A percentile compares a stretch with the other conserved stretches of the same genome.
Conservation (phyloP, 2,113 vertebrate genomes). For the Oncorhynchus mykiss region DNA sequence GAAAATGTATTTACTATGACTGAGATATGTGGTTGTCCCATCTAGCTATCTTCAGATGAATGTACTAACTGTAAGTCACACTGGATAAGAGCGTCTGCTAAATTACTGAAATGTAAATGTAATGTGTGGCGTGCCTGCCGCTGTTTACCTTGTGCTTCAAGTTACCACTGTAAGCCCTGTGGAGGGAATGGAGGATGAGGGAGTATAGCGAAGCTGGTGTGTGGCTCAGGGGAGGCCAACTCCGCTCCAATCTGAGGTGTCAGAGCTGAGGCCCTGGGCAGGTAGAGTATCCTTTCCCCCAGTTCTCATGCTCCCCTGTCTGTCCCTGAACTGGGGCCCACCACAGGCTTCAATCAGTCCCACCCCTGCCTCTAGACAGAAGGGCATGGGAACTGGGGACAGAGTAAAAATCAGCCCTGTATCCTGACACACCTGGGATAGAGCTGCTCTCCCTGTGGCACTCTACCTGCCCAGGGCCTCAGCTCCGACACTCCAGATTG, state of each 20-base stretch:
- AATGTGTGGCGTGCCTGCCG: constrained; percentile 47
- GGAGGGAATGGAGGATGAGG: constrained; percentile 2
- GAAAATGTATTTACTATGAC: too few species aligned
- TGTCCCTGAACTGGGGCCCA: not conserved
- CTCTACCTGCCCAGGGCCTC: constrained; percentile 27
- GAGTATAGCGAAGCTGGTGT: constrained; percentile 12
- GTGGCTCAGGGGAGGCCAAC: constrained; percentile 13
- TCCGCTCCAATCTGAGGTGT: constrained; percentile 46
- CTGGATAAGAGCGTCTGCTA: too few species aligned
- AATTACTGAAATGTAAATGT: too few species aligned
- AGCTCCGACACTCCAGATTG: constrained; percentile 48
- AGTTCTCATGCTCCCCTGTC: constrained; percentile 20
- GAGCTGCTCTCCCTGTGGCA: constrained; percentile 44
- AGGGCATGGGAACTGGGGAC: not conserved
- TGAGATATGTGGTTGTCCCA: too few species aligned
- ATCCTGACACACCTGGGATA: constrained; percentile 64
- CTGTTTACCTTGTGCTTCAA: constrained; percentile 71
- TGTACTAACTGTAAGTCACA: too few species aligned
- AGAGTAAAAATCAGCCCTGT: constrained; percentile 36
- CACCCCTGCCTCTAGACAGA: not conserved
- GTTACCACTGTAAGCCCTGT: constrained; percentile 59
- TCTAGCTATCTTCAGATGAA: too few species aligned
- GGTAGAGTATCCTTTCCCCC: constrained; percentile 50
- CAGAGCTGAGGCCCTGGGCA: constrained; percentile 26
- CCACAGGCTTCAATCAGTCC: not conserved